phyloP scores from a whole-genome alignment of 1,140 invertebrate genomes.

The Ceratina calcarata region DNA sequence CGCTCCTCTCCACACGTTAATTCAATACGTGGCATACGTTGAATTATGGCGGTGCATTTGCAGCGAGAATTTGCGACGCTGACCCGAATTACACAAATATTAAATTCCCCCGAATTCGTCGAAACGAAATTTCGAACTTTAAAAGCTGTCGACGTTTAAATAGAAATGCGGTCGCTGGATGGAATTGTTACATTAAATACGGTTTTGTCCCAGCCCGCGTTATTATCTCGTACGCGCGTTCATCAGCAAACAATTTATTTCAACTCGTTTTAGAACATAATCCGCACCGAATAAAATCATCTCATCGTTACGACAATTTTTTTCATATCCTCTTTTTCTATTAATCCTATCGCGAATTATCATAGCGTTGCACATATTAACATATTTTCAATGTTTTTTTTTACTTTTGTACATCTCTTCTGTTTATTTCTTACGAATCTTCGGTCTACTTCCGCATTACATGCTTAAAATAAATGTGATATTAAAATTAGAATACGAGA shows the following conservation, averaged over 20 bases:
- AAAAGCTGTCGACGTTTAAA: neutral
- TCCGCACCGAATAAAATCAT: neutral
- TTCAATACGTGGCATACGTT: neutral
- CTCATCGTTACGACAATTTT: neutral
- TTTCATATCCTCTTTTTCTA: neutral
- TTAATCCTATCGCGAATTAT: too few species aligned
- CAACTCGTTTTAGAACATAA: neutral
- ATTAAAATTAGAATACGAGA: too few species aligned
- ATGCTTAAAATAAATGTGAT: too few species aligned
- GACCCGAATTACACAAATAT: neutral
- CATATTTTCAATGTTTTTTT: too few species aligned
- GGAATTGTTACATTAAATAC: neutral
- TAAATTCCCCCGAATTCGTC: neutral
- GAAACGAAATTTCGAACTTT: neutral
- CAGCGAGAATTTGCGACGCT: neutral
- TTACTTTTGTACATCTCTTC: too few species aligned
- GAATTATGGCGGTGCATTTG: neutral
- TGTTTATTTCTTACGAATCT: too few species aligned
- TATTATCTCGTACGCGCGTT: neutral
- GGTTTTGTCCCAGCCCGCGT: neutral
- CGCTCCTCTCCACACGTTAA: neutral
- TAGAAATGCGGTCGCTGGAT: neutral
- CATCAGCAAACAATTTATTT: neutral
- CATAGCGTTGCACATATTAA: too few species aligned
- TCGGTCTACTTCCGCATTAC: too few species aligned